A percentile compares a stretch with the other conserved stretches of the same genome.
phyloP scores from a whole-genome alignment of 2,888 invertebrate genomes.

The Meiosimyza platycephala region DNA sequence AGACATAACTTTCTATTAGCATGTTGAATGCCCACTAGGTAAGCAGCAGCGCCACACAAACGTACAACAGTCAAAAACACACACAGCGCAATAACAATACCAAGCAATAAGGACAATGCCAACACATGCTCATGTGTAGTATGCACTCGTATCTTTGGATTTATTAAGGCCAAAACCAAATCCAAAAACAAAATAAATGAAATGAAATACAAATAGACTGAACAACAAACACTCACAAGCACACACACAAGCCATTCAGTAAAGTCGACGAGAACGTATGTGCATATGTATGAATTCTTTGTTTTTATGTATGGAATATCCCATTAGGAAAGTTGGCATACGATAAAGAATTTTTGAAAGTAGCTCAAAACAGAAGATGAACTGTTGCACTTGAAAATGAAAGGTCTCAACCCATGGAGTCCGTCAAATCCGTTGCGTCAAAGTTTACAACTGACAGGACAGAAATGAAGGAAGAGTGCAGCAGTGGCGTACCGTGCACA shows the following conservation, averaged over 20 bases:
- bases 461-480: too few species aligned
- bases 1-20: too few species aligned
- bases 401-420: too few species aligned
- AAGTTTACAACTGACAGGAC: too few species aligned
- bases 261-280: conserved; percentile 10
- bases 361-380: not conserved
- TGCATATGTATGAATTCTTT: not conserved
- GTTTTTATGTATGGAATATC: not conserved
- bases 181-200: conserved; percentile 39
- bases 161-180: conserved; percentile 27
- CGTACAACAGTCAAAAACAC: not conserved
- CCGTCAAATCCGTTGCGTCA: too few species aligned
- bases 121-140: conserved; percentile 5
- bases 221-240: not conserved
- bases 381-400: too few species aligned
- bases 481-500: too few species aligned
- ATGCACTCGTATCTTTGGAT: conserved; percentile 13
- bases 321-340: not conserved
- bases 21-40: too few species aligned
- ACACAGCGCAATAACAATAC: not conserved
- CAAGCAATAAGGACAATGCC: conserved; percentile 23
- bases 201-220: not conserved
- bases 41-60: too few species aligned
- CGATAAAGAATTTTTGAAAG: not conserved
- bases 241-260: conserved; percentile 11